Evolutionary conservation across 2,888 invertebrate genomes (phyloP).

Genomic region (Isotomurus palustris): DNA sequence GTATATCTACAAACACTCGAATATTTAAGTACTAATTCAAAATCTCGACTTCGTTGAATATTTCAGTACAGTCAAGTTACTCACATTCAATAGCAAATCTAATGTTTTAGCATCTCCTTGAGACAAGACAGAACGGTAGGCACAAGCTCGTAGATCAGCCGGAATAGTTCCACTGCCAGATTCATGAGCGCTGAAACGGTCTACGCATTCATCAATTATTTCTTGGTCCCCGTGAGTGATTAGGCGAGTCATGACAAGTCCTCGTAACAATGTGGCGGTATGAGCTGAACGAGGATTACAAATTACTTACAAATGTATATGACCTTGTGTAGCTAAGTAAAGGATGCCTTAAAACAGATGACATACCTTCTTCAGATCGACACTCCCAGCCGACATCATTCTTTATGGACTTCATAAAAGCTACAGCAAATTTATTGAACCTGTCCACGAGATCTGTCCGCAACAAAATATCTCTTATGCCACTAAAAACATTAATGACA

Average conservation of each 20-base stretch:
- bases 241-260: conserved; percentile 74
- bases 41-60: background rate
- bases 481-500: too few species aligned
- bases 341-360: background rate
- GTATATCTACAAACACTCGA: conserved; percentile 61
- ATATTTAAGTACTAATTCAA: background rate
- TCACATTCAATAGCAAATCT: background rate
- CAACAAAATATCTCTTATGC: conserved; percentile 69
- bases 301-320: background rate
- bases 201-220: conserved; percentile 70
- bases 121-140: conserved; percentile 76
- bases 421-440: conserved; percentile 68
- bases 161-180: conserved; percentile 60
- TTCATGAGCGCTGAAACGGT: conserved; percentile 62
- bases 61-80: background rate
- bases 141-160: conserved; percentile 79
- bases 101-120: conserved; percentile 56
- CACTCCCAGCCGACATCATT: conserved; percentile 81
- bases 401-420: conserved; percentile 69
- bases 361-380: conserved; percentile 66
- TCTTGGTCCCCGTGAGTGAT: conserved; percentile 74
- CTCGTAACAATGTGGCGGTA: conserved; percentile 70
- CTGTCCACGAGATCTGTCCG: conserved; percentile 70
- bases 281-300: conserved; percentile 1
- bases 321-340: background rate